These are phyloP conservation scores for Xestobium rufovillosum DNA, from an alignment of 2,888 invertebrate genomes.

Conservation along the genomic window DNA sequence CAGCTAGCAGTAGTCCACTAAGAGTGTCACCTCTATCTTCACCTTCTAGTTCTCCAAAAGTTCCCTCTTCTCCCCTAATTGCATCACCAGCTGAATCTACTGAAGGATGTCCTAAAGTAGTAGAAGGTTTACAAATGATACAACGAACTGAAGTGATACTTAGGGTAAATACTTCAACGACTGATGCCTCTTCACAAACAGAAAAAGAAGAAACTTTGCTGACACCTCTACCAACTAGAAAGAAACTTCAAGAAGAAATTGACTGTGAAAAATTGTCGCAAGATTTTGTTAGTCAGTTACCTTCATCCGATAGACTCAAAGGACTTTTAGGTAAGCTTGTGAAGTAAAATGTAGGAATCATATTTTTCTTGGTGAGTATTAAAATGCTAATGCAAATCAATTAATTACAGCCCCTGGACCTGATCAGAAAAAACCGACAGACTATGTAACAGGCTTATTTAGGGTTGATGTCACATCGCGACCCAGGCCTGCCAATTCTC, in stretches of 20 bases:
- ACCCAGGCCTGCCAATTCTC: conserved; percentile 43
- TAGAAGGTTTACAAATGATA: conserved; percentile 50
- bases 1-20: conserved; percentile 26
- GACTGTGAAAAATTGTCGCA: conserved; percentile 67
- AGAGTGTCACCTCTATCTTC: conserved; percentile 32
- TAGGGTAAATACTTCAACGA: conserved; percentile 54
- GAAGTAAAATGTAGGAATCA: not conserved
- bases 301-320: conserved; percentile 58
- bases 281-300: conserved; percentile 55
- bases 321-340: conserved; percentile 51
- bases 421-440: conserved; percentile 60
- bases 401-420: conserved; percentile 52
- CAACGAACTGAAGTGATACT: conserved; percentile 58
- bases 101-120: conserved; percentile 34
- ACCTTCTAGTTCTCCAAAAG: conserved; percentile 30
- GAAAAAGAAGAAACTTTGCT: conserved; percentile 39
- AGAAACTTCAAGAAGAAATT: conserved; percentile 65
- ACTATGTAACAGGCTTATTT: conserved; percentile 62
- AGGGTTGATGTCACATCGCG: conserved; percentile 49
- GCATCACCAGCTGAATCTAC: conserved; percentile 41
- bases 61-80: conserved; percentile 20
- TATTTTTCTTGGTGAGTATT: not conserved
- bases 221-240: conserved; percentile 48
- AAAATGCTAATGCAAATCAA: conserved; percentile 2
- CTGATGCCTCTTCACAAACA: conserved; percentile 49